phyloP scores from a whole-genome alignment of 1,140 invertebrate genomes.

The Tetramorium simillimum region DNA sequence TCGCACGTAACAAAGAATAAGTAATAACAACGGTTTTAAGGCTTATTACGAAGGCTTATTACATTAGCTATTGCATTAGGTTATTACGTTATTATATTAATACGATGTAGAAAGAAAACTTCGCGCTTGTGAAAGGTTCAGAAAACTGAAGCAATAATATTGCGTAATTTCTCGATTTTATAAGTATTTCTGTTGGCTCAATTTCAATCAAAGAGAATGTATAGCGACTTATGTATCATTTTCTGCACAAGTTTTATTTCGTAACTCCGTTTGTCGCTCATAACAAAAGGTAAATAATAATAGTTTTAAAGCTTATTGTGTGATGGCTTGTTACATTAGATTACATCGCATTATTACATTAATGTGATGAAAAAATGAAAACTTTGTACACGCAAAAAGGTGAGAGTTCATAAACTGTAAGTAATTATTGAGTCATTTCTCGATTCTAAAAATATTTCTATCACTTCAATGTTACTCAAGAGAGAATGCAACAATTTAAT shows the following conservation, averaged over 20 bases:
- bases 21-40: neutral
- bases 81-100: neutral
- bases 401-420: neutral
- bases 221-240: neutral
- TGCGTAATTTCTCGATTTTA: neutral
- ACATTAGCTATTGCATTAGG: neutral
- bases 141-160: neutral
- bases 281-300: slow-evolving; percentile 30
- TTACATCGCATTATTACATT: slow-evolving; percentile 10
- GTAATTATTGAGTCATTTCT: neutral
- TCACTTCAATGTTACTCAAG: neutral
- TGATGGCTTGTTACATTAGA: neutral
- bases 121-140: neutral
- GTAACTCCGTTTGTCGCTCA: neutral
- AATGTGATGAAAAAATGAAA: neutral
- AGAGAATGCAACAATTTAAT: neutral
- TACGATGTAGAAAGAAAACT: neutral
- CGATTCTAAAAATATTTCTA: neutral
- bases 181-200: neutral
- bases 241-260: neutral
- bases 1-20: slow-evolving; percentile 1
- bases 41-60: neutral
- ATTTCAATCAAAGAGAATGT: neutral
- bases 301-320: neutral
- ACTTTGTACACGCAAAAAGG: neutral